These are phyloP conservation scores for Acleris literana DNA, from an alignment of 2,888 invertebrate species.

Conservation along the genomic window DNA sequence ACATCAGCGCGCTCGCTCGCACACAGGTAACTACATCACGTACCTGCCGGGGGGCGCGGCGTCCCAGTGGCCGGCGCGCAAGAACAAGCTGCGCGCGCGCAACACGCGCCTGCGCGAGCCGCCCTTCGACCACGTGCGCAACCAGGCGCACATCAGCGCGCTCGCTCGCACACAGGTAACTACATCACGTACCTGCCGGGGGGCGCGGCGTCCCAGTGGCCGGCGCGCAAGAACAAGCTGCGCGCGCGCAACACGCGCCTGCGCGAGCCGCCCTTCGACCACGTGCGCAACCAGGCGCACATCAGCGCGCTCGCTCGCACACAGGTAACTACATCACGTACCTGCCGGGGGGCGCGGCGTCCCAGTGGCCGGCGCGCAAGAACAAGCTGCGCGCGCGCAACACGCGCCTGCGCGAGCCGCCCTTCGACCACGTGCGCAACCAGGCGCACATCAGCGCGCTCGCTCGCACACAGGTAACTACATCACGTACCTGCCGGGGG, in stretches of 20 bases:
- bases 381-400: conserved; percentile 91
- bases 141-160: conserved; percentile 88
- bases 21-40: conserved; percentile 93
- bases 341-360: conserved; percentile 94
- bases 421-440: conserved; percentile 90
- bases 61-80: conserved; percentile 87
- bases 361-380: conserved; percentile 87
- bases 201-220: conserved; percentile 90
- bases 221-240: conserved; percentile 89
- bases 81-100: conserved; percentile 89
- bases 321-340: conserved; percentile 95
- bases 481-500: conserved; percentile 98
- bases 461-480: conserved; percentile 87
- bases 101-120: conserved; percentile 92
- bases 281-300: conserved; percentile 88
- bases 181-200: conserved; percentile 98
- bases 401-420: conserved; percentile 90
- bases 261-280: conserved; percentile 90
- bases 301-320: conserved; percentile 86
- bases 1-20: conserved; percentile 86
- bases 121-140: conserved; percentile 91
- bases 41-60: conserved; percentile 96
- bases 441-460: conserved; percentile 88
- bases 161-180: conserved; percentile 86
- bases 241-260: conserved; percentile 93